Evolutionary conservation across 2,888 invertebrate species (phyloP), one percentile per base, ranked within the genome.

Genomic region (Macrophya annulata): DNA sequence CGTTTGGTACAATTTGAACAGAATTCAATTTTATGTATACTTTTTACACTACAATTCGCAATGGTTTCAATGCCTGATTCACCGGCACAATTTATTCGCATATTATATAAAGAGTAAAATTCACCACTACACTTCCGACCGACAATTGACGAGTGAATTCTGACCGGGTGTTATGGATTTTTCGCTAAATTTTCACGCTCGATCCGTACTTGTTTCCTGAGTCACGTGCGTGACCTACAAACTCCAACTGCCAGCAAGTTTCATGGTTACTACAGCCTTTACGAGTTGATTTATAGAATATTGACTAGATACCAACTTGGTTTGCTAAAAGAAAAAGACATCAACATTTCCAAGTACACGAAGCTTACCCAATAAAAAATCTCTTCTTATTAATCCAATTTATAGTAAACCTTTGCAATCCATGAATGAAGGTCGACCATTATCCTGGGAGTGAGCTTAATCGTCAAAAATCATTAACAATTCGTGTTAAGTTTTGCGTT

Each of bases 171-270:
- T 10, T 77, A 51, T 77, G 31, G 51, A 77, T 77, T 77, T 77
- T 77, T 77, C 77, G 77, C 9, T 55, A 55, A 55, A 51, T 55
- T 77, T 77, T 55, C 55, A 17, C 37, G 25, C 55, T 55, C 37
- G n/a, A 55, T 55, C 37, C 40, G 15, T 31, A 77, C 37, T 37
- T 37, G 43, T 25, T 55, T 37, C 37, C 37, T 8, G 51, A 37
- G 77, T 77, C 77, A 77, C 77, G 77, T 77, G 77, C 51, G 55
- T 77, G 77, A 77, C 77, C 77, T 77, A 77, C 31, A 77, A 77
- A 77, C 43, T 55, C 77, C 9, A 55, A 55, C 48, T 77, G 55
- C 51, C 10, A 55, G 77, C 51, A 77, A 77, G 77, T 77, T 77
- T 77, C 31, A 77, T 43, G 55, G 77, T 55, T 37, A 55, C 37